A percentile compares a stretch with the other conserved stretches of the same genome.
phyloP scores from a whole-genome alignment of 2,113 vertebrate genomes.

The Dipodomys spectabilis region DNA sequence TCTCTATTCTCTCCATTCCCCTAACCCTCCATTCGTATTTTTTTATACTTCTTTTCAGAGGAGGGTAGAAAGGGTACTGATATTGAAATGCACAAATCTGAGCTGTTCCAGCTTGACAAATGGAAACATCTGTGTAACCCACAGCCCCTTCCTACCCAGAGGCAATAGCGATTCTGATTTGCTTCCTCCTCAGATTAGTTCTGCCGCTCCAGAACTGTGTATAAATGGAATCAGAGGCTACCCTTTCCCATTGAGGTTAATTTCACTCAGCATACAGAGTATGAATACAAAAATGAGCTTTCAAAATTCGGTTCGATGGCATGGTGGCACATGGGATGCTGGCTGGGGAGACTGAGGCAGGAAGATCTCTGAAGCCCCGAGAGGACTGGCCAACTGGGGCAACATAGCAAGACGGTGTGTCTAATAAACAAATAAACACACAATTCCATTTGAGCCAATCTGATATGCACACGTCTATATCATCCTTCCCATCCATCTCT shows the following conservation, averaged over 20 bases:
- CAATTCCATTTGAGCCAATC: neutral
- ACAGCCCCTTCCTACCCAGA: neutral
- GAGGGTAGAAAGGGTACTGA: neutral
- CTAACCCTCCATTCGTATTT: neutral
- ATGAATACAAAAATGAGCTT: neutral
- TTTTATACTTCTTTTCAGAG: neutral
- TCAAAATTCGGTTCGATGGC: neutral
- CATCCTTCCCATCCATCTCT: neutral
- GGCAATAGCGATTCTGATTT: neutral
- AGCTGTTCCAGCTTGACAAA: neutral
- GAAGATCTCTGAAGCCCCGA: neutral
- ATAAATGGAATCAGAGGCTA: neutral
- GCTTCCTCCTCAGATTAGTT: slow-evolving; percentile 22
- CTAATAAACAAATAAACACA: neutral
- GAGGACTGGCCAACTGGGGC: neutral
- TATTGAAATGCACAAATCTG: slow-evolving; percentile 15
- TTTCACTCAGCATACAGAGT: neutral
- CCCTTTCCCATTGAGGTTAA: neutral
- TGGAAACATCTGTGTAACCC: neutral
- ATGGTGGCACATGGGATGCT: neutral
- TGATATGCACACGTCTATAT: neutral
- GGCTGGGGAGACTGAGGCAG: neutral
- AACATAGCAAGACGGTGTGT: neutral
- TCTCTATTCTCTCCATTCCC: neutral
- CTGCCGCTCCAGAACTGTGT: neutral